Percentiles rank a stretch among this genome's conserved stretches.
Conservation (phyloP, 2,888 invertebrate species). For the Oasisia sp. region DNA sequence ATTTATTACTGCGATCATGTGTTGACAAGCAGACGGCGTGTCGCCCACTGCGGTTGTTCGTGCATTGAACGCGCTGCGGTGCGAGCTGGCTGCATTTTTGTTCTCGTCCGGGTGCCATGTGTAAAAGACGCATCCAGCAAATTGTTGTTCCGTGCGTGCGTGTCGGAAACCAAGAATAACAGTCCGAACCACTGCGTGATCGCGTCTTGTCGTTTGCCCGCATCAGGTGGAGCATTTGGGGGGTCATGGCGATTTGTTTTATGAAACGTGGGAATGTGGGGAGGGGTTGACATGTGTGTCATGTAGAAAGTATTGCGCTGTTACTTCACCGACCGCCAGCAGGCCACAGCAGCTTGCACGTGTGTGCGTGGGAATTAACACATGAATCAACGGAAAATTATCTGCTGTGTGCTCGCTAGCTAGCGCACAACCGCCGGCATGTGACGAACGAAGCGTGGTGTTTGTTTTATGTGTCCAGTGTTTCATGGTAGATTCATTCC, state of each 20-base stretch:
- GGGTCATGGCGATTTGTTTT: not conserved
- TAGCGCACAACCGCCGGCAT: not conserved
- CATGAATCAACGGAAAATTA: not conserved
- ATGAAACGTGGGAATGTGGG: not conserved
- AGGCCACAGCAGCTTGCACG: not conserved
- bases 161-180: not conserved
- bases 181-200: not conserved
- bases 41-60: not conserved
- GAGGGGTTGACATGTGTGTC: not conserved
- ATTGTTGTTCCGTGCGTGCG: not conserved
- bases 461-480: not conserved
- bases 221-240: not conserved
- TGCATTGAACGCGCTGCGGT: not conserved
- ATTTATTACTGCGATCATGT: conserved; percentile 17
- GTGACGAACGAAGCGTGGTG: not conserved
- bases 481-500: not conserved
- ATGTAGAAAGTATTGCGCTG: not conserved
- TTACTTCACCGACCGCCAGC: not conserved
- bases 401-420: not conserved
- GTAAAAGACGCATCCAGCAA: not conserved
- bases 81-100: not conserved
- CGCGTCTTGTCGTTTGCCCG: not conserved
- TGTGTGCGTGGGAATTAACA: not conserved
- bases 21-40: not conserved
- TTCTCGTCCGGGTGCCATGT: not conserved